Percentiles rank a stretch among this genome's conserved stretches.
Conservation (phyloP, 2,888 invertebrate species). For the Cephalotes varians region DNA sequence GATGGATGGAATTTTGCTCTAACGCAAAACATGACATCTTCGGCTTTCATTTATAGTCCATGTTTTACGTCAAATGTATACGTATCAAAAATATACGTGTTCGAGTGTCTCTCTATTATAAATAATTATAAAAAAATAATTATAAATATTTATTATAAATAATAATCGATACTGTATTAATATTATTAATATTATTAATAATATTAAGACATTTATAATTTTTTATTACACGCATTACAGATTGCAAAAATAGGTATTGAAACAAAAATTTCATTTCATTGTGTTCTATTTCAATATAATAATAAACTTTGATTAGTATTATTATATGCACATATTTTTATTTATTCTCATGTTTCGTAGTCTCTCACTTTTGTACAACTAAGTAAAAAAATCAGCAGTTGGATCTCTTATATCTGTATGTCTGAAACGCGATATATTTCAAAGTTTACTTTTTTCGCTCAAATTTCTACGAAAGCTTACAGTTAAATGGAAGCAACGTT, state of each 20-base stretch:
- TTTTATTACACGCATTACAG: neutral
- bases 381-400: neutral
- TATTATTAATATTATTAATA: neutral
- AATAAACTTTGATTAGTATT: neutral
- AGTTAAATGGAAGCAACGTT: neutral
- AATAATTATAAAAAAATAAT: no score
- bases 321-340: neutral
- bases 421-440: neutral
- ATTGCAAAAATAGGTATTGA: neutral
- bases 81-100: neutral
- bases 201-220: neutral
- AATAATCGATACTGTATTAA: neutral
- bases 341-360: neutral
- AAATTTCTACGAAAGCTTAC: neutral
- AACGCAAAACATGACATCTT: conserved; percentile 5
- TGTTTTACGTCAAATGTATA: neutral
- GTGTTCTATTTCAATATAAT: neutral
- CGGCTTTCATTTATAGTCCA: neutral
- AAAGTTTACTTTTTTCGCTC: neutral
- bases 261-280: neutral
- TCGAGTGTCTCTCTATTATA: neutral
- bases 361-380: neutral
- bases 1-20: conserved; percentile 21
- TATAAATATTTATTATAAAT: no score
- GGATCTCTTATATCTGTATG: neutral